Conservation (phyloP, 2,797 vertebrate species). For the Pseudocheirus occidentalis region DNA sequence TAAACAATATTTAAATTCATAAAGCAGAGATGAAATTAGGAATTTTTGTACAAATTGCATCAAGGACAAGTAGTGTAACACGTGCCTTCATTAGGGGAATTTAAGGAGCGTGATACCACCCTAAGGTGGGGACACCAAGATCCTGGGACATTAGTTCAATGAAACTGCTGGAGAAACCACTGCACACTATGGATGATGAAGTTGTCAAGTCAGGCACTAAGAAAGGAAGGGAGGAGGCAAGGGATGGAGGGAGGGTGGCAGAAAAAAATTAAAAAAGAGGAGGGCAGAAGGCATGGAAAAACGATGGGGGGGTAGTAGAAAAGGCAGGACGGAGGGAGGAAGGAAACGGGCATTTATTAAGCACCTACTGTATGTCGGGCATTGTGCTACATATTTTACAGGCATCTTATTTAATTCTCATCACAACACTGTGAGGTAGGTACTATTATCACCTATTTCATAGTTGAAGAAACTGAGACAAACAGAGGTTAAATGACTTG, state of each 20-base stretch:
- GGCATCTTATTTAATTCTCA: background rate
- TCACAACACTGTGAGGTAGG: background rate
- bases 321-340: background rate
- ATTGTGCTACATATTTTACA: background rate
- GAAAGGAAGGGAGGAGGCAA: rapidly evolving
- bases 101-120: background rate
- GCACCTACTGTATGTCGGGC: background rate
- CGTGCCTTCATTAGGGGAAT: background rate
- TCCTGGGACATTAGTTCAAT: background rate
- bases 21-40: background rate
- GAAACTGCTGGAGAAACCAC: background rate
- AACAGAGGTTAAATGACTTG: background rate
- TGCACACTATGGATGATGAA: background rate
- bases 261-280: background rate
- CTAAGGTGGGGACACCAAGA: background rate
- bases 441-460: background rate
- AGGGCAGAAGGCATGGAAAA: background rate
- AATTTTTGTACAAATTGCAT: background rate
- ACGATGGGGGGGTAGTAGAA: background rate
- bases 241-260: background rate
- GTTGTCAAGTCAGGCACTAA: background rate
- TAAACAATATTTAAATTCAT: background rate
- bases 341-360: background rate
- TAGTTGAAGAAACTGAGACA: background rate
- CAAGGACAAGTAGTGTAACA: background rate